A percentile compares a stretch with the other conserved stretches of the same genome.
These are phyloP conservation scores for Synergus japonicus DNA, from an alignment of 2,888 invertebrate genomes.

Conservation along the genomic window DNA sequence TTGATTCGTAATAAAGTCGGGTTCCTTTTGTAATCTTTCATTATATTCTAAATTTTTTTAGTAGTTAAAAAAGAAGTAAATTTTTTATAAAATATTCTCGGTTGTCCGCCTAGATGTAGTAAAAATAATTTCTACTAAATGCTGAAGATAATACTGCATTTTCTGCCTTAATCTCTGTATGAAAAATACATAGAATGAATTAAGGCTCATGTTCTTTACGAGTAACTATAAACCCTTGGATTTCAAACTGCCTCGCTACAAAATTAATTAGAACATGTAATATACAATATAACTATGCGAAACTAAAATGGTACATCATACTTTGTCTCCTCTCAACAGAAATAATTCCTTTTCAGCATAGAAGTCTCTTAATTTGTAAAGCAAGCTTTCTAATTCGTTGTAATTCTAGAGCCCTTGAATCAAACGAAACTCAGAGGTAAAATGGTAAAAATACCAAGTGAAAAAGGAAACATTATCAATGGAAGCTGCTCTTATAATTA, in stretches of 20 bases:
- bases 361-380: not conserved
- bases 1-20: no score
- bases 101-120: not conserved
- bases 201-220: not conserved
- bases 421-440: not conserved
- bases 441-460: not conserved
- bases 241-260: not conserved
- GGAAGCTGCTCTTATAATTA: not conserved
- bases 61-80: no score
- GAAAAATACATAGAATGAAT: conserved; percentile 14
- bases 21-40: no score
- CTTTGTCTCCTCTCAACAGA: not conserved
- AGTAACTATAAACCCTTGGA: not conserved
- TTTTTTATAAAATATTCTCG: not conserved
- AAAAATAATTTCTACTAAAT: not conserved
- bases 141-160: not conserved
- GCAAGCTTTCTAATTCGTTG: not conserved
- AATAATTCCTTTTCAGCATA: not conserved
- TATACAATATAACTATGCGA: conserved; percentile 14
- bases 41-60: no score
- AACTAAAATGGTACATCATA: not conserved
- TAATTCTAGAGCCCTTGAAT: not conserved
- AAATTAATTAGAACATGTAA: not conserved
- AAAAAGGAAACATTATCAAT: not conserved
- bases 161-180: not conserved